Evolutionary conservation across 2,888 invertebrate genomes (phyloP).

Genomic region (Ditula angustiorana): DNA sequence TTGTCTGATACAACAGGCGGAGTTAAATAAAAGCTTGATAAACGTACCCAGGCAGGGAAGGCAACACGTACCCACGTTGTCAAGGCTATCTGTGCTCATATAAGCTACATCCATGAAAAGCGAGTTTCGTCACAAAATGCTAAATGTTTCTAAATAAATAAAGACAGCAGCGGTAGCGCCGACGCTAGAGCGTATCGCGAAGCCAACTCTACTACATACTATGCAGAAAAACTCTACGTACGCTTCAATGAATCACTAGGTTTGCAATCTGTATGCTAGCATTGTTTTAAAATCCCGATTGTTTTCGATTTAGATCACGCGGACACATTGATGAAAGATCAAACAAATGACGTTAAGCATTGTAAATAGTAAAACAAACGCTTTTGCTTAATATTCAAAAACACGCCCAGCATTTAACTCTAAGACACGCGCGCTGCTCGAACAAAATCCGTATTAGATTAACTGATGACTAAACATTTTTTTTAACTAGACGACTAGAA

Average conservation of each 20-base stretch:
- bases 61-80: slow-evolving; percentile 77
- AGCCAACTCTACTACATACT: slow-evolving; percentile 60
- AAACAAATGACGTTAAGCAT: slow-evolving; percentile 64
- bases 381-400: slow-evolving; percentile 1
- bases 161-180: background rate
- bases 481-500: too few relatives aligned
- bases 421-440: background rate
- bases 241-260: slow-evolving; percentile 67
- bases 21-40: too few relatives aligned
- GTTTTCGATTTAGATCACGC: slow-evolving; percentile 64
- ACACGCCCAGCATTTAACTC: background rate
- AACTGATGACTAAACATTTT: background rate
- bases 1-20: too few relatives aligned
- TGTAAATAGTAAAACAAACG: slow-evolving; percentile 45
- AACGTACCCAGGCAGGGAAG: slow-evolving; percentile 73
- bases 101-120: slow-evolving; percentile 71
- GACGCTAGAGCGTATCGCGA: slow-evolving; percentile 56
- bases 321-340: slow-evolving; percentile 59
- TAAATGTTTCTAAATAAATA: background rate
- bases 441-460: background rate
- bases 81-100: slow-evolving; percentile 72
- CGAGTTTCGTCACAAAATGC: slow-evolving; percentile 16
- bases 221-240: slow-evolving; percentile 56
- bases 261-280: slow-evolving; percentile 58
- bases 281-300: slow-evolving; percentile 75